Base-by-base conservation (phyloP, 53 echinoderm and acorn worm species). In the Holothuria scabra region DNA sequence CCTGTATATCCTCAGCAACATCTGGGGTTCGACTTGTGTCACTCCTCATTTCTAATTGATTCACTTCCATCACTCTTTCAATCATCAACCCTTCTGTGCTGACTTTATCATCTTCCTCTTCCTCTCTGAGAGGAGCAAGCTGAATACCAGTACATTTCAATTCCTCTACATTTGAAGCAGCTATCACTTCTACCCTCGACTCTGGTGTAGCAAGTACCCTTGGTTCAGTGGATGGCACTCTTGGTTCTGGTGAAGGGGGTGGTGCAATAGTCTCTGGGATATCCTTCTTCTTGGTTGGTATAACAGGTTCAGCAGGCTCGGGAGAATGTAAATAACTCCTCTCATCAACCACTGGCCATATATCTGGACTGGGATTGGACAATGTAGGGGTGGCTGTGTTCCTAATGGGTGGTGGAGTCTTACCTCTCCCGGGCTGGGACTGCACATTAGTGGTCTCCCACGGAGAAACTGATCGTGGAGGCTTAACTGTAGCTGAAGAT, bases 201-300 rank as follows among this genome's bases (percentile, higher is more conserved):
- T 48, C 48, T 13, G 41, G 46, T 24, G 22, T 25, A 2, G 23
- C 69, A 20, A 38, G 38, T 12, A 41, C 49, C 24, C 26, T 38
- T 22, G 71, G 66, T 2, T 92, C 89, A 13, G 76, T 65, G 34
- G 90, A 90, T 34, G 74, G 41, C 8, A 69, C 91, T 74, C 78
- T 78, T 10, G 94, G 99, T 75, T 92, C 94, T 12, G 99, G 99
- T 12, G 97, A 97, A 8, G 97, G 97, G 2, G 99, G 99, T 3
- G 99, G 99, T 10, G 99, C 94, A 10, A 87, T 91, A 20, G 99
- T 95, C 14, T 95, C 93, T 48, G 93, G 86, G 60, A 75, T 85
- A 61, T 91, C 82, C 21, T 60, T 46, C 67, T 86, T 76, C 82
- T 84, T 65, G 3, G 65, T 61, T 5, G 87, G 61, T 60, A 78